These are phyloP conservation scores for Tringa solitaria DNA, from an alignment of 2,113 vertebrate genomes.

Conservation along the genomic window DNA sequence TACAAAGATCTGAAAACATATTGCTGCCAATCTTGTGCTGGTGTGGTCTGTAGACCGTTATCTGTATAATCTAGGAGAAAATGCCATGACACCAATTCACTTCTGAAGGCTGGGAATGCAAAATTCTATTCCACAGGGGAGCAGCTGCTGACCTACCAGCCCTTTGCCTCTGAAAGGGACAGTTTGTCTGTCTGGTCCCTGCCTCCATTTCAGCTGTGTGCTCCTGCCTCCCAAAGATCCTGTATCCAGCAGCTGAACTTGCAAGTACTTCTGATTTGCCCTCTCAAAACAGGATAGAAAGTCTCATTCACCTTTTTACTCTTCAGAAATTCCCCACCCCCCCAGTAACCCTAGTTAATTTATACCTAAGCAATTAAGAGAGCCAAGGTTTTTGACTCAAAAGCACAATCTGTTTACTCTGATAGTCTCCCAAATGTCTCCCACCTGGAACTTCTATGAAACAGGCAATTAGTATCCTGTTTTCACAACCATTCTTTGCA, in stretches of 20 bases:
- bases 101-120: background rate
- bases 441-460: background rate
- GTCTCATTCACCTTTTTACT: background rate
- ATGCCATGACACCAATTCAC: background rate
- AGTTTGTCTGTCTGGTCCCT: background rate
- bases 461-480: background rate
- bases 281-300: background rate
- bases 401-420: background rate
- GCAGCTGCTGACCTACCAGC: background rate
- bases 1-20: background rate
- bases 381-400: background rate
- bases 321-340: background rate
- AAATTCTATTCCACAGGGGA: background rate
- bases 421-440: background rate
- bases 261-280: accelerated
- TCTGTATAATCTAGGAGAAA: background rate
- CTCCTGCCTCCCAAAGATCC: background rate
- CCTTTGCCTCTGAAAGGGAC: background rate
- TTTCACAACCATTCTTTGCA: background rate
- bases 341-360: background rate
- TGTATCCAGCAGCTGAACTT: background rate
- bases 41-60: background rate
- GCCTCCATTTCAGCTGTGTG: background rate
- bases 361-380: background rate
- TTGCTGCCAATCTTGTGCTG: accelerated